phyloP scores from a whole-genome alignment of 2,888 invertebrate species.

The Drosophila buzzatii region DNA sequence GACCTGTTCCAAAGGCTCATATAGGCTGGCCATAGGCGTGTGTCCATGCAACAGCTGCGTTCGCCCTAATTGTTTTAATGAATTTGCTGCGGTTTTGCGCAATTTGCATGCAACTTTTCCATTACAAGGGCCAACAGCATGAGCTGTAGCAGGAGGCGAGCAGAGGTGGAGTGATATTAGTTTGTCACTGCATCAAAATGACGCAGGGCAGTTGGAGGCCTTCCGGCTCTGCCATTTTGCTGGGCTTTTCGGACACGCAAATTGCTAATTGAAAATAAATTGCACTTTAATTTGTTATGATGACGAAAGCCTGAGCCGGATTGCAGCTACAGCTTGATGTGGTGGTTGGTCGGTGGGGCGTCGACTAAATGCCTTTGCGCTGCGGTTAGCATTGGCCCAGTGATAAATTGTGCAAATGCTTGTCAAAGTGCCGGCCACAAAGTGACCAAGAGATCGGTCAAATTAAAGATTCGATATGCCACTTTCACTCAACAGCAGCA shows the following conservation, averaged over 20 bases:
- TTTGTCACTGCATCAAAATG: slow-evolving; percentile 73
- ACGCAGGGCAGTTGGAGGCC: slow-evolving; percentile 41
- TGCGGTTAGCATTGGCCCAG: slow-evolving; percentile 28
- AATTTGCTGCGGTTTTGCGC: slow-evolving; percentile 81
- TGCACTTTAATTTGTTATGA: slow-evolving; percentile 78
- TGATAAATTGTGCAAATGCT: slow-evolving; percentile 81
- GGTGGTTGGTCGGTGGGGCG: background rate
- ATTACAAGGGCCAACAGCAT: slow-evolving; percentile 55
- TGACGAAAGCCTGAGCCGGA: slow-evolving; percentile 35
- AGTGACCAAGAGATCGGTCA: slow-evolving; percentile 57
- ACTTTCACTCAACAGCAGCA: slow-evolving; percentile 63
- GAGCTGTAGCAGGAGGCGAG: background rate
- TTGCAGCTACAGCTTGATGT: background rate
- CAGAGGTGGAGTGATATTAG: slow-evolving; percentile 60
- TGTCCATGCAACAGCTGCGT: slow-evolving; percentile 62
- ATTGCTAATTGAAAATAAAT: slow-evolving; percentile 82
- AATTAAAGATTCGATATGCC: slow-evolving; percentile 80
- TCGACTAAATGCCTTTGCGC: background rate
- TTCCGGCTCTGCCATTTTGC: slow-evolving; percentile 48
- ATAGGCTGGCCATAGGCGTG: slow-evolving; percentile 38
- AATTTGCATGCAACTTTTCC: slow-evolving; percentile 79
- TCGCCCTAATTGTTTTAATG: slow-evolving; percentile 77
- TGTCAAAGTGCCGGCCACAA: slow-evolving; percentile 75
- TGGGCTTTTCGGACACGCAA: slow-evolving; percentile 66
- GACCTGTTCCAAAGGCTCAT: slow-evolving; percentile 26